phyloP scores from a whole-genome alignment of 2,113 vertebrate genomes.

The Leucopsar rothschildi region DNA sequence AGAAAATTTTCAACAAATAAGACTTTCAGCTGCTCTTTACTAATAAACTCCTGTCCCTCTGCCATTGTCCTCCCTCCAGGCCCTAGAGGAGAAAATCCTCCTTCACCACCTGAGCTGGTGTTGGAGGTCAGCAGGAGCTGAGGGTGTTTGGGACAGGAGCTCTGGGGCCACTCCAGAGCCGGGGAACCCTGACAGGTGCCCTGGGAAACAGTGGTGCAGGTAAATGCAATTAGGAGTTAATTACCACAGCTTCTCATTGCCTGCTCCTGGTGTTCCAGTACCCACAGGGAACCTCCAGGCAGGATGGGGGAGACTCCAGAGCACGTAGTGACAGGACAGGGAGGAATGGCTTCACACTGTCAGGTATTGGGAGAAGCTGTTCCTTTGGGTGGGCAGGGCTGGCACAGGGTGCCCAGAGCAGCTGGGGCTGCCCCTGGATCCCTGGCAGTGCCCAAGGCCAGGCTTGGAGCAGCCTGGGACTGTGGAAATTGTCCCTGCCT shows the following conservation, averaged over 20 bases:
- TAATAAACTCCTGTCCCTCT: not conserved
- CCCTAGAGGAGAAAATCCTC: not conserved
- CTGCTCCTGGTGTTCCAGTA: not conserved
- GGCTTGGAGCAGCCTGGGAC: not conserved
- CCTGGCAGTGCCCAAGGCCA: not conserved
- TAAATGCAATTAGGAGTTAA: not conserved
- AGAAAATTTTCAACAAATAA: not conserved
- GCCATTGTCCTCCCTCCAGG: not conserved
- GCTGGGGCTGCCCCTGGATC: not conserved
- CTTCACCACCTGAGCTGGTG: not conserved
- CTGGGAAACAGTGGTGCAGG: not conserved
- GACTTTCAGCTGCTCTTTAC: not conserved
- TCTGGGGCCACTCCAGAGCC: not conserved
- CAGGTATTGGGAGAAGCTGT: not conserved
- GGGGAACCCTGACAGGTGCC: rapidly evolving
- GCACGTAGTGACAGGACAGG: not conserved
- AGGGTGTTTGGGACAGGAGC: rapidly evolving
- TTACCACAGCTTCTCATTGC: not conserved
- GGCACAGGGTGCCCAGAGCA: not conserved
- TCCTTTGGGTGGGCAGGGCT: not conserved
- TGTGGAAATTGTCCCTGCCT: not conserved
- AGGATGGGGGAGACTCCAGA: not conserved
- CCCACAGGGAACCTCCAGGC: not conserved
- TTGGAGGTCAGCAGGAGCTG: not conserved
- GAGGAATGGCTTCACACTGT: not conserved